Percentiles rank a stretch among this genome's conserved stretches.
These are phyloP conservation scores for Paragorgia papillata DNA, from an alignment of 92 coral and sea anemone genomes.

Conservation along the genomic window DNA sequence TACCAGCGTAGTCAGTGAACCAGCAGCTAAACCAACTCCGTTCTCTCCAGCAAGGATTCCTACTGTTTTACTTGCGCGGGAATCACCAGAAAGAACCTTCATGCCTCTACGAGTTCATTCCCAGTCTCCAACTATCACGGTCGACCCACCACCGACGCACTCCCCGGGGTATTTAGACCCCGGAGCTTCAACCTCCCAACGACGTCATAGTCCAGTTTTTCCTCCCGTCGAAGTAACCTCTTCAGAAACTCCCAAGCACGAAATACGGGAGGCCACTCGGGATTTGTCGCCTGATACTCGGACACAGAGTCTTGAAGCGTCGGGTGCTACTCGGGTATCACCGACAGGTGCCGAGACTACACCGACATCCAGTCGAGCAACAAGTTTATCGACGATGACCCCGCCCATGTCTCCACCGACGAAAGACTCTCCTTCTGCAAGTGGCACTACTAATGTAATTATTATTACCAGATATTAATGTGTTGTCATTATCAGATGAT, in stretches of 20 bases:
- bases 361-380: conserved; percentile 1
- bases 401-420: conserved; percentile 38
- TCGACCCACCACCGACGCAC: not conserved
- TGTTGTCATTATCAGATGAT: too few species aligned
- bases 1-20: conserved; percentile 27
- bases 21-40: not conserved
- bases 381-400: conserved; percentile 25
- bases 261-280: not conserved
- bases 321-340: not conserved
- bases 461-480: too few species aligned
- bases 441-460: conserved; percentile 16
- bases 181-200: not conserved
- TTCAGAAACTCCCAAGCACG: not conserved
- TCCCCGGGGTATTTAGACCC: conserved; percentile 3
- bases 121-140: not conserved
- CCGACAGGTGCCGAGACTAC: conserved; percentile 5
- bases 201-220: not conserved
- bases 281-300: not conserved
- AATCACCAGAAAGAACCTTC: not conserved
- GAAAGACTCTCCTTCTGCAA: not conserved
- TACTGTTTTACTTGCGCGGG: not conserved
- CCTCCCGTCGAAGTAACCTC: not conserved
- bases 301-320: not conserved
- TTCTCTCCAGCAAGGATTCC: not conserved
- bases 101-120: conserved; percentile 31